phyloP scores from a whole-genome alignment of 2,113 vertebrate species.

The Leptocoma aspasia region DNA sequence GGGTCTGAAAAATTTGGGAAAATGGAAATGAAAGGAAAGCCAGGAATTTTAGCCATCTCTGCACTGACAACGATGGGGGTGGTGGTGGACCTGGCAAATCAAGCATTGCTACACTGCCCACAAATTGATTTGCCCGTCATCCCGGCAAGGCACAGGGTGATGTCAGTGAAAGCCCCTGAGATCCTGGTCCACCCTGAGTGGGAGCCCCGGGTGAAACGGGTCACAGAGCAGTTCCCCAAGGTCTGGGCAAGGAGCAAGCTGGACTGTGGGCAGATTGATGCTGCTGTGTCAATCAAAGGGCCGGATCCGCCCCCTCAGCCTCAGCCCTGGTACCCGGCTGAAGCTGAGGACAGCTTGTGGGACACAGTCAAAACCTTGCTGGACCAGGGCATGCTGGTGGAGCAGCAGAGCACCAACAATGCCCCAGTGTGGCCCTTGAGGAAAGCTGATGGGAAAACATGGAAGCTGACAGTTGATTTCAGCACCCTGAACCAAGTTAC shows the following conservation, averaged over 20 bases:
- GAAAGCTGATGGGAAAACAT: constrained; percentile 18
- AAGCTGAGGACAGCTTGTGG: constrained; percentile 36
- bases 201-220: constrained; percentile 46
- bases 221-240: constrained; percentile 21
- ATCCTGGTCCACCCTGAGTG: constrained; percentile 35
- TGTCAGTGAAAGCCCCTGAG: constrained; percentile 50
- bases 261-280: constrained; percentile 19
- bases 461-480: constrained; percentile 32
- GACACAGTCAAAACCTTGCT: constrained; percentile 21
- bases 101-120: not conserved
- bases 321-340: not conserved
- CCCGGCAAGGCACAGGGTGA: constrained; percentile 23
- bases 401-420: constrained; percentile 2
- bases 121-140: not conserved
- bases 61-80: not conserved
- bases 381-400: constrained; percentile 9
- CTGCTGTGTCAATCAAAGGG: not conserved
- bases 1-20: constrained; percentile 59
- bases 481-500: not conserved
- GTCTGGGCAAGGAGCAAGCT: constrained; percentile 54
- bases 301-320: not conserved
- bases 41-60: not conserved
- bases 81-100: constrained; percentile 52
- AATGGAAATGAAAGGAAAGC: constrained; percentile 46
- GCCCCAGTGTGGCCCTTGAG: constrained; percentile 25